Percentiles rank a stretch among this genome's conserved stretches.
phyloP scores from a whole-genome alignment of 2,113 vertebrate genomes.

The Gulo gulo region DNA sequence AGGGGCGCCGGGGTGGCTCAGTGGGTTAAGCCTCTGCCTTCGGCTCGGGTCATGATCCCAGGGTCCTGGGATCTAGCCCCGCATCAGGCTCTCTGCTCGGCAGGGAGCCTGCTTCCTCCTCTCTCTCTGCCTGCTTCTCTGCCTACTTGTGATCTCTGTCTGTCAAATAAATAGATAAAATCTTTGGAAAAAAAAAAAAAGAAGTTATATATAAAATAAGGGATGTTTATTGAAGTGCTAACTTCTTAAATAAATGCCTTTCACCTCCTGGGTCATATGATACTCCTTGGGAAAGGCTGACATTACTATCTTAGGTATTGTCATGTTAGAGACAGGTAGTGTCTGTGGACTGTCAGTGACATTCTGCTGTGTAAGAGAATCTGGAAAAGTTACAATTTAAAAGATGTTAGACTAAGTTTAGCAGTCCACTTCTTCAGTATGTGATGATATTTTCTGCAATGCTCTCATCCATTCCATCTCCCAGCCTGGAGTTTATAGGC shows the following conservation, averaged over 20 bases:
- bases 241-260: not conserved
- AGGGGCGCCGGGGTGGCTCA: too few relatives aligned
- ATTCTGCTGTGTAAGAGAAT: conserved; percentile 36
- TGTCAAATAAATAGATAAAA: too few relatives aligned
- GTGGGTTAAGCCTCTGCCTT: too few relatives aligned
- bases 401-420: conserved; percentile 43
- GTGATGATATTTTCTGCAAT: conserved; percentile 53
- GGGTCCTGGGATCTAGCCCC: too few relatives aligned
- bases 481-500: conserved; percentile 1
- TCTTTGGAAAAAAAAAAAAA: too few relatives aligned
- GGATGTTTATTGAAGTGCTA: not conserved
- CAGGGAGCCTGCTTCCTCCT: too few relatives aligned
- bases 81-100: too few relatives aligned
- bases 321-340: not conserved
- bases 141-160: too few relatives aligned
- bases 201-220: not conserved
- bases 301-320: not conserved
- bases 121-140: too few relatives aligned
- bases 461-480: not conserved
- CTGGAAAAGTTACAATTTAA: conserved; percentile 32
- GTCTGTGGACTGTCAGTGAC: conserved; percentile 19
- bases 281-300: not conserved
- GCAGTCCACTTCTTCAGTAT: conserved; percentile 20
- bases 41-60: too few relatives aligned
- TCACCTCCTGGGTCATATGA: not conserved